Evolutionary conservation across 2,113 vertebrate species (phyloP), one percentile per base, ranked within the genome.

Genomic region (Ictalurus punctatus): DNA sequence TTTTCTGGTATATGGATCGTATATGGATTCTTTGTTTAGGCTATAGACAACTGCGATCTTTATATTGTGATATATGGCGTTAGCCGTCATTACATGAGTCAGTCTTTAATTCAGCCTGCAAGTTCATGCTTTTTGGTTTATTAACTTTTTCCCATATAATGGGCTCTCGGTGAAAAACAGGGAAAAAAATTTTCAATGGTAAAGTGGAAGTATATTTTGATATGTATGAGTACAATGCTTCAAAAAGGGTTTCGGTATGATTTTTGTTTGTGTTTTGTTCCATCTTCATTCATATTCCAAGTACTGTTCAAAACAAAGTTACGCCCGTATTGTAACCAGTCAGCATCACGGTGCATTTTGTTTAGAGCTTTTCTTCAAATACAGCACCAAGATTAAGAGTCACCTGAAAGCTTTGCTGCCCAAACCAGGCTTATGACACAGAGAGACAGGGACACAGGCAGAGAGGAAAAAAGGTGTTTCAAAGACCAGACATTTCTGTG

Each of bases 321-420:
- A 34, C 8, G 0, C 78, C 48, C 27, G 10, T 34, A 10, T 25
- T 71, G 48, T 83, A 71, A 71, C 34, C 21, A 69, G 67, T 85
- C n/a, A 74, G 63, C 21, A 34, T 82, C n/a, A 34, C 21, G 25
- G 37, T 9, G 25, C 80, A 10, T 40, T 48, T 23, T 54, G 30
- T 54, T 67, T 82, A 37, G 21, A 81, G 86, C 44, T 34, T 81
- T 37, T 30, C 69, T 73, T 30, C 21, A 76, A 76, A 85, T 69
- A 25, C 40, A 54, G 27, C 54, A 40, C n/a, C 59, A 34, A 83
- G 34, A 83, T 67, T 13, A 74, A 76, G 17, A 44, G 80, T 40
- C 86, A 82, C 86, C 78, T 82, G n/a, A 56, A 87, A 82, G 61
- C 78, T 88, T 63, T 73, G 65, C 67, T 84, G 76, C 76, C 23